Conservation (phyloP, 2,113 vertebrate genomes). For the Tinamus guttatus region DNA sequence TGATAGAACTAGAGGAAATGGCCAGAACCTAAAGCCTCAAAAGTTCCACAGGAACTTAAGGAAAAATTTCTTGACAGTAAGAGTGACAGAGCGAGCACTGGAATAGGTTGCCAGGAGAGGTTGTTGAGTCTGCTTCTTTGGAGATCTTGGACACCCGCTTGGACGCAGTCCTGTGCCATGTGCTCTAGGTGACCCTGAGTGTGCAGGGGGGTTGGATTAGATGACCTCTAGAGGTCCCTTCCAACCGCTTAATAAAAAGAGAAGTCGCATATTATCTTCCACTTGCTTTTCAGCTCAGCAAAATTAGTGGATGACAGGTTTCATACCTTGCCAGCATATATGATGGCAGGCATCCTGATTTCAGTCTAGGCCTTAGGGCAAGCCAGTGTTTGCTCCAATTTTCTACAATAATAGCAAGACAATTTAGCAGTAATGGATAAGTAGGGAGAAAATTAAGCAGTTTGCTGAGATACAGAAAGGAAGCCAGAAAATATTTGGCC, state of each 20-base stretch:
- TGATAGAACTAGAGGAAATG: no score
- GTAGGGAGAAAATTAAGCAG: constrained; percentile 77
- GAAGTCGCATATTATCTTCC: background rate
- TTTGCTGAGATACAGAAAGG: constrained; percentile 74
- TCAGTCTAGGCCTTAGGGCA: constrained; percentile 64
- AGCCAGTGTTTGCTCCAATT: constrained; percentile 75
- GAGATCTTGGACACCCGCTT: no score
- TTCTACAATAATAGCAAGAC: constrained; percentile 76
- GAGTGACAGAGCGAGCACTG: no score
- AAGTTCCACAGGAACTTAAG: no score
- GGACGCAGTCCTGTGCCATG: no score
- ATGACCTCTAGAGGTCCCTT: no score
- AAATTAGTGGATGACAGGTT: constrained; percentile 29
- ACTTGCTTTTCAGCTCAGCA: constrained; percentile 24
- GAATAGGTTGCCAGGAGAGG: no score
- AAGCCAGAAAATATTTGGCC: constrained; percentile 83
- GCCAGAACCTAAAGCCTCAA: no score
- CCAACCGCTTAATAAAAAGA: constrained; percentile 18
- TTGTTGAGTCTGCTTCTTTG: no score
- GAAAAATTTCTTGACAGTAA: no score
- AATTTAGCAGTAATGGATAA: constrained; percentile 82
- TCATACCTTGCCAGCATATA: constrained; percentile 54
- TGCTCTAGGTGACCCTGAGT: no score
- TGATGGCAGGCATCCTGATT: constrained; percentile 49
- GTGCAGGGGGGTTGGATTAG: no score